Evolutionary conservation across 2,113 vertebrate genomes (phyloP), one percentile per base, ranked within the genome.

Genomic region (Psephotus haematonotus): DNA sequence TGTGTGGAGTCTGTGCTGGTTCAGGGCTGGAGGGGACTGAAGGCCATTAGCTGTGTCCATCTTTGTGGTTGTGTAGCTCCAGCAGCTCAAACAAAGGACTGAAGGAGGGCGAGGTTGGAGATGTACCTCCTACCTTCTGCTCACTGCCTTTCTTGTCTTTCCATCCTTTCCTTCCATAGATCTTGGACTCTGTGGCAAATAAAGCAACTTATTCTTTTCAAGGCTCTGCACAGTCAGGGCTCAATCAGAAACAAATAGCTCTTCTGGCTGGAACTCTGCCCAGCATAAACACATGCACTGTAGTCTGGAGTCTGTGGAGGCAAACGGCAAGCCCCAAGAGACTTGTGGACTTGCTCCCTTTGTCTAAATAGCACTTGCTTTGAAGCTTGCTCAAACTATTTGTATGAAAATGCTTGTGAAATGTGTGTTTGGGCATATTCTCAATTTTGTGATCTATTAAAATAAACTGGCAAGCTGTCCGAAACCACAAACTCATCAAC

Each of bases 401-500:
- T 2, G 14, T 80, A 95, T 91, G 86, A 96, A 96, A 96, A 96
- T 93, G 92, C 89, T 96, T 97, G 95, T 84, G 91, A 93, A 92
- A 92, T 96, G 88, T 96, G 91, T 97, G 93, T 96, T 96, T 94
- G 88, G 96, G 95, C 96, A 95, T 94, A 94, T 80, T 96, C 94
- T 96, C 92, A 92, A 35, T 93, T 96, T 96, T 96, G 95, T 94
- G 93, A 94, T 93, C 95, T 97, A 91, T 96, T 95, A 96, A 97
- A 96, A 96, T 93, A 96, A 96, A 96, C 96, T 96, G 96, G 95
- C 93, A 92, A 77, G 94, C 88, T 59, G 31, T 92, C 74, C 89
- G 77, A 96, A 95, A 96, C 96, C 96, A 87, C 96, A 95, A 94
- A 96, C 94, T 96, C 96, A 91, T 95, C 95, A 96, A 93, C 92